Base-by-base conservation (phyloP, 23 tunicate species). In the Styela clava region DNA sequence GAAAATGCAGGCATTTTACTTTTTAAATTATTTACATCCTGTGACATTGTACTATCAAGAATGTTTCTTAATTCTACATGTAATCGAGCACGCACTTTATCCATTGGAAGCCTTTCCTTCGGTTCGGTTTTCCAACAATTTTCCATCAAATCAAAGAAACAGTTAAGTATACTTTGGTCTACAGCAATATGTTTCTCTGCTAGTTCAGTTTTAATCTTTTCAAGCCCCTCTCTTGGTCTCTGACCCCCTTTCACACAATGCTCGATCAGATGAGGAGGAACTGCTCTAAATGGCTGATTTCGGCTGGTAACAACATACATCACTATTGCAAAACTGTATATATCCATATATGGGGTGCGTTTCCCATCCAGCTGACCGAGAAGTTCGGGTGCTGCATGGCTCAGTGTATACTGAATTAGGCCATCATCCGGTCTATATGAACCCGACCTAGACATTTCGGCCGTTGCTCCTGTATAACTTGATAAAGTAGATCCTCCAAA, bases 311-410 rank as follows among this genome's bases (percentile, higher is more conserved):
- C 65, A 44, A 52, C 24, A 76, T 76, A 76, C 29, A 44, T 76
- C 18, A 76, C 65, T 22, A 76, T 76, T 12, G 65, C 81, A 27
- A 63, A 37, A 2, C 81, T 76, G 27, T 76, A 76, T 1, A 36
- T 56, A 36, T 76, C 81, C 81, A 76, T 76, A 24, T 35, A 27
- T 36, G 68, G 0, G 9, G 81, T 76, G 21, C 81, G 81, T 26
- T 76, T 52, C 24, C 18, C 18, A 28, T 52, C 81, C 32, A 76
- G 12, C 62, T 29, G 23, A 18, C 18, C 20, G 0, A 76, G 2
- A 25, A 76, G 25, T 22, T 76, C 81, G 7, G 81, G 81, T 23
- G 81, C 81, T 24, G 81, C 30, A 23, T 76, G 52, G n/a, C 64
- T 35, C 23, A 76, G n/a, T 0, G 81, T 76, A 0, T 76, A 52